These are phyloP conservation scores for Drosophila biarmipes DNA, from an alignment of 1,140 invertebrate genomes.

Conservation along the genomic window DNA sequence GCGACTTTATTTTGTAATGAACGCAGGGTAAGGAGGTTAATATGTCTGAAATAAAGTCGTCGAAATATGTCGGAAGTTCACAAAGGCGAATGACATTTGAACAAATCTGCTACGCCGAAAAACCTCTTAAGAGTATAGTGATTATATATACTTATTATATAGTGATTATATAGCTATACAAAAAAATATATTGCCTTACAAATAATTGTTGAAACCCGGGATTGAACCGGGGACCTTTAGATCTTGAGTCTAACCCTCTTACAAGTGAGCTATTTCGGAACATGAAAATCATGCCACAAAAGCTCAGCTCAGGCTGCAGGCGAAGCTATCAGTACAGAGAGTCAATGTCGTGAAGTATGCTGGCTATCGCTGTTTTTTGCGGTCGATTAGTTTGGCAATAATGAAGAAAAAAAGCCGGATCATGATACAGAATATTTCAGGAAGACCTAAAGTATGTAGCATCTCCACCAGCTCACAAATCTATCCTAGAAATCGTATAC, in stretches of 20 bases:
- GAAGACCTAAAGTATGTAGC: neutral
- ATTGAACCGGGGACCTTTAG: constrained; percentile 92
- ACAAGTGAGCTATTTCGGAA: constrained; percentile 88
- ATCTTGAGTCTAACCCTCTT: constrained; percentile 93
- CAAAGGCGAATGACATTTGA: constrained; percentile 41
- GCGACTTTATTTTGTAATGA: constrained; percentile 73
- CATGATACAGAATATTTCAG: neutral
- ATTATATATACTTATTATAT: neutral
- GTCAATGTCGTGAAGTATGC: neutral
- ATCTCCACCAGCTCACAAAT: neutral
- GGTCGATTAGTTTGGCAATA: neutral
- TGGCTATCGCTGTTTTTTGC: neutral
- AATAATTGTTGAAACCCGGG: constrained; percentile 88
- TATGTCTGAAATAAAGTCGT: constrained; percentile 43
- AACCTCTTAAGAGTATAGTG: constrained; percentile 14
- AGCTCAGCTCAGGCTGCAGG: neutral
- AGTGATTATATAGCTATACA: constrained; percentile 1
- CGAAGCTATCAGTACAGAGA: neutral
- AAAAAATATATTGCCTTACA: neutral
- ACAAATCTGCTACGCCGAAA: constrained; percentile 45
- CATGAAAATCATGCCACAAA: neutral
- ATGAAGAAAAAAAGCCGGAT: too few species aligned
- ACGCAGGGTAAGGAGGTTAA: constrained; percentile 55
- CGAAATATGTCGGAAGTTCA: constrained; percentile 53
- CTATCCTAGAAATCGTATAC: too few species aligned